Percentiles rank a stretch among this genome's conserved stretches.
phyloP scores from a whole-genome alignment of 2,797 vertebrate species.

The Enteromius paludinosus region DNA sequence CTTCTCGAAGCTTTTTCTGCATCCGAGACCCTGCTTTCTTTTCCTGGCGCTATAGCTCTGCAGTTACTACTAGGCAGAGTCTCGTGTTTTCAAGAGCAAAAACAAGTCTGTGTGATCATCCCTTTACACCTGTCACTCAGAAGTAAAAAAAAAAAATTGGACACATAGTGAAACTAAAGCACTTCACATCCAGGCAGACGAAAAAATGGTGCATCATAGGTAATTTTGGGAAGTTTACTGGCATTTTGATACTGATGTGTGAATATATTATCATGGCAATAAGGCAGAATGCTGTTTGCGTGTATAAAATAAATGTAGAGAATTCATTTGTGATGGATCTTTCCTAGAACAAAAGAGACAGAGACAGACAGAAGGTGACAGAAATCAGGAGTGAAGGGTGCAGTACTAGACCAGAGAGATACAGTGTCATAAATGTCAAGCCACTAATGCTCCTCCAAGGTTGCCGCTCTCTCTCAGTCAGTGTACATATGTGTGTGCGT shows the following conservation, averaged over 20 bases:
- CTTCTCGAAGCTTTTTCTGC: neutral
- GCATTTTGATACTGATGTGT: neutral
- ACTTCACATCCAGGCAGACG: neutral
- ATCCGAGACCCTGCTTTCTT: neutral
- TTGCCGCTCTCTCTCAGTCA: slow-evolving; percentile 53
- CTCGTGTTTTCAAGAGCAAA: neutral
- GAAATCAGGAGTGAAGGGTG: slow-evolving; percentile 8
- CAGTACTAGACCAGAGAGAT: slow-evolving; percentile 21
- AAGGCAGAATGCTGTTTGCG: neutral
- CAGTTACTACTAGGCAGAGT: neutral
- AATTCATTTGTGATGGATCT: too few relatives aligned
- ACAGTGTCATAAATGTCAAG: slow-evolving; percentile 72
- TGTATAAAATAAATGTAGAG: too few relatives aligned
- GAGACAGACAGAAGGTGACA: slow-evolving; percentile 26
- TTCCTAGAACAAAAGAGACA: neutral
- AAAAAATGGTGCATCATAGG: neutral
- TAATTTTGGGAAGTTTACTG: neutral
- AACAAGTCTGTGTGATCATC: neutral
- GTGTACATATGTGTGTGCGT: neutral
- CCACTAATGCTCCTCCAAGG: slow-evolving; percentile 70
- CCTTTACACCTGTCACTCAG: neutral
- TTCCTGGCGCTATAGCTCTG: too few relatives aligned
- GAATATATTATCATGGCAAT: neutral
- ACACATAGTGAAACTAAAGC: neutral
- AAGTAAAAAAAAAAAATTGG: neutral